Evolutionary conservation across 2,797 vertebrate species (phyloP).

Genomic region (Gallinago solitaria): DNA sequence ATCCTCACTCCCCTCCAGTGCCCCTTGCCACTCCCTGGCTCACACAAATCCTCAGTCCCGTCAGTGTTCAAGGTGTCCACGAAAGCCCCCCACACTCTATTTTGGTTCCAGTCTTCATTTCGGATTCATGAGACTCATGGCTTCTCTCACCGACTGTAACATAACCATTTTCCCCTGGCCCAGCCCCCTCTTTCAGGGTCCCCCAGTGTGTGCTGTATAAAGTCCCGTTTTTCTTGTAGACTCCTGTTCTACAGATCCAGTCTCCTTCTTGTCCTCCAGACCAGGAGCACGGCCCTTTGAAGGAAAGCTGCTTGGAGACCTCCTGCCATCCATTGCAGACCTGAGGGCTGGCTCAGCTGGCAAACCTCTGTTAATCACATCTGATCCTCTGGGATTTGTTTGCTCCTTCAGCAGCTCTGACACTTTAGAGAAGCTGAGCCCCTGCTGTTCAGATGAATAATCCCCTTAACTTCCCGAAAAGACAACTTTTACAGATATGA

Average conservation of each 20-base stretch:
- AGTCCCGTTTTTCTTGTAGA: neutral
- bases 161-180: accelerated
- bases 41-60: neutral
- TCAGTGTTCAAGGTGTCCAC: neutral
- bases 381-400: neutral
- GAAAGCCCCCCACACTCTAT: accelerated
- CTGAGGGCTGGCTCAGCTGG: neutral
- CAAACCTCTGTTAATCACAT: neutral
- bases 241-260: neutral
- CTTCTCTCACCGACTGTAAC: neutral
- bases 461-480: neutral
- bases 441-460: neutral
- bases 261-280: neutral
- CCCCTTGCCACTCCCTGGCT: neutral
- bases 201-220: accelerated
- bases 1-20: neutral
- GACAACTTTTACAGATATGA: neutral
- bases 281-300: neutral
- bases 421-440: neutral
- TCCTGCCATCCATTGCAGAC: neutral
- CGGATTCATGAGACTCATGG: neutral
- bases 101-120: neutral
- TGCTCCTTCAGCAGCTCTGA: neutral
- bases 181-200: neutral
- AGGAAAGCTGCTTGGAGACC: neutral